These are phyloP conservation scores for Zapus hudsonius DNA, from an alignment of 2,113 vertebrate species.

Conservation along the genomic window DNA sequence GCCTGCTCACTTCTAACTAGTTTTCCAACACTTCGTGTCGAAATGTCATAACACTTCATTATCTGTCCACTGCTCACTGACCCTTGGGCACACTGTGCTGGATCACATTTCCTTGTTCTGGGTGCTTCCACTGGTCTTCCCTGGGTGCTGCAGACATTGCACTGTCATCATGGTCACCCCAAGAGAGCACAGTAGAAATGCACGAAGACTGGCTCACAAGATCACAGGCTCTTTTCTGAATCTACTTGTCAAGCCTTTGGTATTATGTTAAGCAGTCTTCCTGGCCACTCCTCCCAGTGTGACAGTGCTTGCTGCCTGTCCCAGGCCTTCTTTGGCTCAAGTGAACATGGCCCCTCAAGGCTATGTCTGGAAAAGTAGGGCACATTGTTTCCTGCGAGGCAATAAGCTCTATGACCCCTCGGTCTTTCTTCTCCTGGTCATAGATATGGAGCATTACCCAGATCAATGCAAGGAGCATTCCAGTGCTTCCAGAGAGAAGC, in stretches of 20 bases:
- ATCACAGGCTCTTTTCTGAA: not conserved
- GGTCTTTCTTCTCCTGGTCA: not conserved
- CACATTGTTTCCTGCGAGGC: not conserved
- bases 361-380: not conserved
- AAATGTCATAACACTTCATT: not conserved
- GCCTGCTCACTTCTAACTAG: not conserved
- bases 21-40: not conserved
- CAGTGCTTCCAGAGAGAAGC: conserved; percentile 4
- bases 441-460: not conserved
- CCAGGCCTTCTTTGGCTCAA: not conserved
- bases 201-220: not conserved
- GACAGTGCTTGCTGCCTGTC: not conserved
- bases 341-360: not conserved
- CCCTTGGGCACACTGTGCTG: not conserved
- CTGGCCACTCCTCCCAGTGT: not conserved
- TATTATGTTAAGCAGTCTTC: not conserved
- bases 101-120: not conserved
- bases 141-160: no score
- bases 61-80: not conserved
- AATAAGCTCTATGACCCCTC: not conserved
- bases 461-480: not conserved
- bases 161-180: not conserved
- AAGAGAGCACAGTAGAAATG: not conserved
- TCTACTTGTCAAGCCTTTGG: not conserved
- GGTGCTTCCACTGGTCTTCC: not conserved